These are phyloP conservation scores for Lacerta viridis DNA, from an alignment of 2,797 vertebrate species.

Conservation along the genomic window DNA sequence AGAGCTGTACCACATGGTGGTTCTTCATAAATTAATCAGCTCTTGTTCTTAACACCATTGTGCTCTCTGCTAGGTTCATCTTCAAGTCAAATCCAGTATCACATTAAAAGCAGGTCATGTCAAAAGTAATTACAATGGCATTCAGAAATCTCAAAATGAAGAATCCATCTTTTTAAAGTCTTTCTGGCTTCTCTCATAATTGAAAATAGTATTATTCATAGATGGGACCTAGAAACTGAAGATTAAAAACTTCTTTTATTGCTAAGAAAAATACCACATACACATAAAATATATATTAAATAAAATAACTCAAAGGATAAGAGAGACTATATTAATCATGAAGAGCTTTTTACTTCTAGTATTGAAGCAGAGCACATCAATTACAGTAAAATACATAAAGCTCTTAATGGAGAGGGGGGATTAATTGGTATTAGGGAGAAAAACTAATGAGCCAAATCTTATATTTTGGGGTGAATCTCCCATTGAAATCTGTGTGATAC, in stretches of 20 bases:
- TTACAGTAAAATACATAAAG: constrained; percentile 20
- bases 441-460: neutral
- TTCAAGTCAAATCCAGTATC: neutral
- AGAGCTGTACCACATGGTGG: neutral
- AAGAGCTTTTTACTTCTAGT: constrained; percentile 28
- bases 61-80: neutral
- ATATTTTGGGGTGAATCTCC: neutral
- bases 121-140: constrained; percentile 28
- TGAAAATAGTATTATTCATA: constrained; percentile 45
- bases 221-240: constrained; percentile 12
- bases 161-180: constrained; percentile 17
- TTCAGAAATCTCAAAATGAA: constrained; percentile 27
- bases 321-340: neutral
- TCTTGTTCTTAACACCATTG: neutral
- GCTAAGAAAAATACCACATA: constrained; percentile 1
- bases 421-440: constrained; percentile 37
- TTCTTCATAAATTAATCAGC: neutral
- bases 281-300: neutral
- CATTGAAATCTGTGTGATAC: constrained; percentile 31
- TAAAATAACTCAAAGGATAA: constrained; percentile 42
- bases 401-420: neutral
- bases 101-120: constrained; percentile 6
- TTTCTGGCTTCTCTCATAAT: neutral
- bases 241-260: constrained; percentile 27
- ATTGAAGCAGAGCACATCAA: neutral